Conservation (phyloP, 2,797 vertebrate genomes). For the Anguilla marmorata region DNA sequence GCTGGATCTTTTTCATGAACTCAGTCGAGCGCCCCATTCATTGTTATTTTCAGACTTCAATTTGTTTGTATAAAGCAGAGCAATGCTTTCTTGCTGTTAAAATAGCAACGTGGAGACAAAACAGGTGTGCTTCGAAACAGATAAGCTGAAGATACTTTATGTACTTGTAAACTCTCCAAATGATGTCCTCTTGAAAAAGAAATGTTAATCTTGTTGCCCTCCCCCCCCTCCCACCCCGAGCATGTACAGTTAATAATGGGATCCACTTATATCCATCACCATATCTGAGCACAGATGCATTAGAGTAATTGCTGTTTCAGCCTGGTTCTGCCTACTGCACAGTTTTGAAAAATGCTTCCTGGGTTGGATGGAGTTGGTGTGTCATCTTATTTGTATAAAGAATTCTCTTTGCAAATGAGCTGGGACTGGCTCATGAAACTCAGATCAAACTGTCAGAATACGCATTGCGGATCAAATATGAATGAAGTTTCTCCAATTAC, state of each 20-base stretch:
- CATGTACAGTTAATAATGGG: not conserved
- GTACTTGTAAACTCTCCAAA: not conserved
- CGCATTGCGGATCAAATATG: too few species aligned
- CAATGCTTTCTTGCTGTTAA: not conserved
- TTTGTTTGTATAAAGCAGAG: not conserved
- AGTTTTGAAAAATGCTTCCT: too few species aligned
- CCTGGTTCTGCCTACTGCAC: too few species aligned
- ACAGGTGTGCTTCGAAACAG: not conserved
- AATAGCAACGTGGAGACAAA: not conserved
- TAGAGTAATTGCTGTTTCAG: not conserved
- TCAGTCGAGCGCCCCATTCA: not conserved
- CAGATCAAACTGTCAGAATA: too few species aligned
- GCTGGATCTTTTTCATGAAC: not conserved
- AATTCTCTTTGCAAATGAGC: too few species aligned
- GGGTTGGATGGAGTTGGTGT: too few species aligned
- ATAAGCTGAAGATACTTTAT: not conserved
- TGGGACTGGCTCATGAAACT: too few species aligned
- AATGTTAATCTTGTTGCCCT: not conserved
- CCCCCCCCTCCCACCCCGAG: too few species aligned
- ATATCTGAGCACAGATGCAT: not conserved
- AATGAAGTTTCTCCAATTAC: too few species aligned
- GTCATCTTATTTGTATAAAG: too few species aligned
- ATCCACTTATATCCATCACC: not conserved
- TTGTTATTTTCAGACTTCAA: not conserved
- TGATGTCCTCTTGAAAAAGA: not conserved